Evolutionary conservation across 2,888 invertebrate genomes (phyloP).

Genomic region (Epiperipatus broadwayi): DNA sequence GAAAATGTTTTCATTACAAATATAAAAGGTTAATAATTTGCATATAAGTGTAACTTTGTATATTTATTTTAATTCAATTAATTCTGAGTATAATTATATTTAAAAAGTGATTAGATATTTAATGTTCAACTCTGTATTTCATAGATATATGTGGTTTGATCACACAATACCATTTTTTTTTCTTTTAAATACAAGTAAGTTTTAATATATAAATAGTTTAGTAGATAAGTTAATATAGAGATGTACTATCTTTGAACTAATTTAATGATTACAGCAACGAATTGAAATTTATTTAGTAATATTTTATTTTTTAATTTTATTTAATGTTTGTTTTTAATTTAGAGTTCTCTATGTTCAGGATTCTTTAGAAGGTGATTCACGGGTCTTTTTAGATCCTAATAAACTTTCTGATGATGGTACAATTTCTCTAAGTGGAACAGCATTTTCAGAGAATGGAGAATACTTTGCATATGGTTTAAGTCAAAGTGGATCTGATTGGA

Average conservation of each 20-base stretch:
- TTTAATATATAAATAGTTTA: conserved; percentile 10
- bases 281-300: not conserved
- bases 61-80: no score
- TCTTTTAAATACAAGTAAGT: no score
- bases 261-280: no score
- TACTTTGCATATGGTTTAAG: conserved; percentile 79
- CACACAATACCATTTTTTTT: no score
- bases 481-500: conserved; percentile 89
- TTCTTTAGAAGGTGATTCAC: conserved; percentile 48
- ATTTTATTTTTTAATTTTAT: not conserved
- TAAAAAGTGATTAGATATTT: no score
- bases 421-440: conserved; percentile 39
- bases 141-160: no score
- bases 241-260: not conserved
- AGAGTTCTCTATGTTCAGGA: conserved; percentile 82
- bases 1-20: no score
- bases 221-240: not conserved
- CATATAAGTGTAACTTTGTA: no score
- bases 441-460: conserved; percentile 73
- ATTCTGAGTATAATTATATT: no score
- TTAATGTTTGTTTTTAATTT: conserved; percentile 20
- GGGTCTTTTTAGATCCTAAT: conserved; percentile 88
- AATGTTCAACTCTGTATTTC: no score
- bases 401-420: conserved; percentile 59
- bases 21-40: no score